Evolutionary conservation across 2,888 invertebrate species (phyloP).

Genomic region (Alloplasta piceator): DNA sequence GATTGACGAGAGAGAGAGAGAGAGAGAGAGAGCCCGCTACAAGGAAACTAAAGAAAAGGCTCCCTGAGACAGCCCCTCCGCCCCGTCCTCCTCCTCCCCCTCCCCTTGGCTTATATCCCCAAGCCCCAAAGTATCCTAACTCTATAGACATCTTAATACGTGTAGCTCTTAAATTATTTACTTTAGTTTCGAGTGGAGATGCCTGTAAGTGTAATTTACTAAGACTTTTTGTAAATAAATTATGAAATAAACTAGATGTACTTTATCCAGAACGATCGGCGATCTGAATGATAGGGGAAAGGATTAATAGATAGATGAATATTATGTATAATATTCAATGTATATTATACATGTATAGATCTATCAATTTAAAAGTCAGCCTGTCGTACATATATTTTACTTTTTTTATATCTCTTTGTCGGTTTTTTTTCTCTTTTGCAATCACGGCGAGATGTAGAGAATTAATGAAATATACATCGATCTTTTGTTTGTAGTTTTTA

Average conservation of each 20-base stretch:
- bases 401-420: not conserved
- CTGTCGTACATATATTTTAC: slow-evolving; percentile 21
- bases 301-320: slow-evolving; percentile 23
- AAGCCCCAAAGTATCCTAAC: slow-evolving; percentile 80
- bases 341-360: not conserved
- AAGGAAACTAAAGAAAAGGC: slow-evolving; percentile 46
- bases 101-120: slow-evolving; percentile 79
- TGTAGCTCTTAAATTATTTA: slow-evolving; percentile 83
- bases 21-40: slow-evolving; percentile 47
- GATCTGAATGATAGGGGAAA: slow-evolving; percentile 60
- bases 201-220: slow-evolving; percentile 83
- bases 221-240: slow-evolving; percentile 83
- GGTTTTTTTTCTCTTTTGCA: slow-evolving; percentile 40
- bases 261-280: slow-evolving; percentile 79
- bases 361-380: slow-evolving; percentile 37
- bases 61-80: slow-evolving; percentile 54
- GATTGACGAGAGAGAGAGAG: slow-evolving; percentile 48
- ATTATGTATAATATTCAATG: not conserved
- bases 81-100: slow-evolving; percentile 65
- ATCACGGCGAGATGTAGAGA: slow-evolving; percentile 71
- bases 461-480: slow-evolving; percentile 78
- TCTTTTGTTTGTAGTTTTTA: slow-evolving; percentile 64
- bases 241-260: slow-evolving; percentile 83
- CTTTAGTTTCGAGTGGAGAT: slow-evolving; percentile 83
- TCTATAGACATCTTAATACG: slow-evolving; percentile 83